Evolutionary conservation across 2,888 invertebrate species (phyloP).

Genomic region (Scaptodrosophila latifasciaeformis): DNA sequence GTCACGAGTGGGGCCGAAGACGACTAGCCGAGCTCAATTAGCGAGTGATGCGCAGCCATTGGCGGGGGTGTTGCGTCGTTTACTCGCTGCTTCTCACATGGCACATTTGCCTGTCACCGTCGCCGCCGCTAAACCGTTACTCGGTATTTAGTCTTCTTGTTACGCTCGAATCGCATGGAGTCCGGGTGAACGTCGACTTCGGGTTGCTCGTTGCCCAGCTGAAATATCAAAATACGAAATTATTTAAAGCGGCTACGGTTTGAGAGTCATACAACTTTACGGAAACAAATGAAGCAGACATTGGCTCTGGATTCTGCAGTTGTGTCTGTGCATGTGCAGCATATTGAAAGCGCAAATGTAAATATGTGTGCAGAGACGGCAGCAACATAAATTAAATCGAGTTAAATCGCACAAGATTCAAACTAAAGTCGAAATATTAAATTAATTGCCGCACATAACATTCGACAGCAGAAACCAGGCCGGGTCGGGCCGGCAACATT

Average conservation of each 20-base stretch:
- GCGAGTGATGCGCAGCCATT: slow-evolving; percentile 32
- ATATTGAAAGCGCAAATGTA: slow-evolving; percentile 47
- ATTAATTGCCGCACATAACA: slow-evolving; percentile 37
- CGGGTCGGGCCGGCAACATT: not conserved
- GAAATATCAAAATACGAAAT: slow-evolving; percentile 39
- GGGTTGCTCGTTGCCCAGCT: slow-evolving; percentile 44
- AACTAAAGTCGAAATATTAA: slow-evolving; percentile 48
- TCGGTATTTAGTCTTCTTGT: slow-evolving; percentile 55
- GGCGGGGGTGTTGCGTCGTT: slow-evolving; percentile 27
- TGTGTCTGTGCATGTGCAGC: slow-evolving; percentile 4
- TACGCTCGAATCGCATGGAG: slow-evolving; percentile 50
- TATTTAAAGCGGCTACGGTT: slow-evolving; percentile 15
- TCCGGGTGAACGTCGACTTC: slow-evolving; percentile 26
- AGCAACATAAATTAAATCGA: slow-evolving; percentile 59
- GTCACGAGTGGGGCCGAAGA: slow-evolving; percentile 16
- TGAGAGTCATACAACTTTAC: no score
- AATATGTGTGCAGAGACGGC: slow-evolving; percentile 43
- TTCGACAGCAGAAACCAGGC: not conserved
- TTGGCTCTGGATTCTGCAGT: no score
- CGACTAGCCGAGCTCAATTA: not conserved
- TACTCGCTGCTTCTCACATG: not conserved
- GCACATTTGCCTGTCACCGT: not conserved
- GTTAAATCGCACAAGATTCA: slow-evolving; percentile 48
- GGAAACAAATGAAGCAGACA: no score
- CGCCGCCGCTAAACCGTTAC: slow-evolving; percentile 7